A percentile compares a stretch with the other conserved stretches of the same genome.
phyloP scores from a whole-genome alignment of 2,797 vertebrate species.

The Synaphobranchus kaupii region DNA sequence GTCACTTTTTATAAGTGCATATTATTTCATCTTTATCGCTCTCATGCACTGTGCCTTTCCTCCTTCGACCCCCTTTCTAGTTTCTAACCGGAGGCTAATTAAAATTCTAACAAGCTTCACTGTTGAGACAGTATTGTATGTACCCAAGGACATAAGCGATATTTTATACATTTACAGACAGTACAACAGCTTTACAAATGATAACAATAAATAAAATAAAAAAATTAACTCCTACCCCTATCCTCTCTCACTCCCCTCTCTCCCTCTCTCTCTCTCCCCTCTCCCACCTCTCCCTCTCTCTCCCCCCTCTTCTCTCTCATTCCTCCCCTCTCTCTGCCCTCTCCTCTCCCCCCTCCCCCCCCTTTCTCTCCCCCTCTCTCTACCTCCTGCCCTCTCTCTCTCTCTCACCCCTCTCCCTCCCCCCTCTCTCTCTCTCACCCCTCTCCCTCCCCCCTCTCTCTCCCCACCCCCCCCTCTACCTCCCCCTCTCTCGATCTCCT shows the following conservation, averaged over 20 bases:
- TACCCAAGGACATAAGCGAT: constrained; percentile 22
- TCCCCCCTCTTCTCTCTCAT: not conserved
- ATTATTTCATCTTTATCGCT: constrained; percentile 49
- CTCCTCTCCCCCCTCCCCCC: not conserved
- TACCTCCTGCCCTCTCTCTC: not conserved
- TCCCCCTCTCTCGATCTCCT: not conserved
- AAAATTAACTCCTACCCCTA: constrained; percentile 24
- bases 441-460: not conserved
- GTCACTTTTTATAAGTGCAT: constrained; percentile 59
- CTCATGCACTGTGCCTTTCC: constrained; percentile 23
- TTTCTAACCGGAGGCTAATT: constrained; percentile 40
- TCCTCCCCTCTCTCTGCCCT: too few species aligned
- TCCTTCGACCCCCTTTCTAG: not conserved
- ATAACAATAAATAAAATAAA: not conserved
- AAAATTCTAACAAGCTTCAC: constrained; percentile 26
- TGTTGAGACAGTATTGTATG: constrained; percentile 38
- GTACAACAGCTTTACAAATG: constrained; percentile 28
- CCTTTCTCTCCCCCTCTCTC: not conserved
- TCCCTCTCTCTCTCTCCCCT: not conserved
- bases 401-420: not conserved
- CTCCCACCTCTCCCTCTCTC: not conserved
- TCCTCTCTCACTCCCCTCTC: not conserved
- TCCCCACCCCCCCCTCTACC: not conserved
- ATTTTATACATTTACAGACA: constrained; percentile 40
- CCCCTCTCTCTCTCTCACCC: not conserved